These are phyloP conservation scores for Hirtodrosophila duncani DNA, from an alignment of 2,888 invertebrate genomes.

Conservation along the genomic window DNA sequence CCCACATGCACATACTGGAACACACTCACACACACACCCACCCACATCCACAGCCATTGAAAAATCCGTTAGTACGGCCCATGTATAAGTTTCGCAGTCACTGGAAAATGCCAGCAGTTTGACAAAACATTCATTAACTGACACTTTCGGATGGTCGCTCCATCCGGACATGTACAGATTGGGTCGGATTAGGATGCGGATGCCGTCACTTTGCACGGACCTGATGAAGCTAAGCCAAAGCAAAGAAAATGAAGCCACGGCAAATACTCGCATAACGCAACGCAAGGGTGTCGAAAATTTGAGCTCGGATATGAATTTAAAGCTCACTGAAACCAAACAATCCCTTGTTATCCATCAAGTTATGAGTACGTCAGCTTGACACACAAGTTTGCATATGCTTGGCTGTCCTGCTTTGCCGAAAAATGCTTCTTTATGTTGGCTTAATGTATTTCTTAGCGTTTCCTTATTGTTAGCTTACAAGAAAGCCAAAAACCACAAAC, in stretches of 20 bases:
- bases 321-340: conserved; percentile 47
- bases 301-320: conserved; percentile 40
- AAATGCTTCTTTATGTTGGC: conserved; percentile 59
- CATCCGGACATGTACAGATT: conserved; percentile 7
- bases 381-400: conserved; percentile 18
- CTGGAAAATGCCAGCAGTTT: conserved; percentile 40
- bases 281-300: conserved; percentile 5
- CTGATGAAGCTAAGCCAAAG: conserved; percentile 48
- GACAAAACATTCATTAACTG: conserved; percentile 63
- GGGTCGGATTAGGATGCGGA: not conserved
- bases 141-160: conserved; percentile 41
- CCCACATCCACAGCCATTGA: not conserved
- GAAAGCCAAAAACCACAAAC: conserved; percentile 62
- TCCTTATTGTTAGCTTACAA: conserved; percentile 53
- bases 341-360: conserved; percentile 56
- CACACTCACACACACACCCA: not conserved
- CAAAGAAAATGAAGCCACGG: conserved; percentile 1
- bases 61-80: conserved; percentile 6
- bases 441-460: conserved; percentile 61
- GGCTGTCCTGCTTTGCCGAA: conserved; percentile 32
- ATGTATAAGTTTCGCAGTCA: conserved; percentile 24
- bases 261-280: too few relatives aligned
- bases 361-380: conserved; percentile 42
- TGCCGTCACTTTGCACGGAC: conserved; percentile 4
- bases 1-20: not conserved